phyloP scores from a whole-genome alignment of 2,888 invertebrate genomes.

The Cactoblastis cactorum region DNA sequence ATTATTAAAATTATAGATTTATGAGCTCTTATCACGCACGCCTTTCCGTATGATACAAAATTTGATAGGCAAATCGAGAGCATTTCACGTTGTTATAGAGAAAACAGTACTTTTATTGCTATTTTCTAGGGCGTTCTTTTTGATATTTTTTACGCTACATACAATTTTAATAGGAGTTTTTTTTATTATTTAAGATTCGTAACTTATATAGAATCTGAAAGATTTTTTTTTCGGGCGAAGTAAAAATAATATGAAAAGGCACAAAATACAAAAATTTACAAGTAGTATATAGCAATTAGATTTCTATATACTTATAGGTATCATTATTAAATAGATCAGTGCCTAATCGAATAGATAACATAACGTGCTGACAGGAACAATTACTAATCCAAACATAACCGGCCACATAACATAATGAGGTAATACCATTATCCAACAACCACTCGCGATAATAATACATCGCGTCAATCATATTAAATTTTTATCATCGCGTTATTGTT shows the following conservation, averaged over 20 bases:
- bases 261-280: too few relatives aligned
- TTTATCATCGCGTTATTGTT: neutral
- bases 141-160: too few relatives aligned
- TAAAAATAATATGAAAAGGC: too few relatives aligned
- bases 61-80: neutral
- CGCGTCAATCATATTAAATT: neutral
- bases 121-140: neutral
- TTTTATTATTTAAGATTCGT: too few relatives aligned
- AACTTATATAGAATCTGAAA: too few relatives aligned
- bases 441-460: neutral
- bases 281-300: too few relatives aligned
- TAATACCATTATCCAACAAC: constrained; percentile 1
- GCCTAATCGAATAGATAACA: neutral
- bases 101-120: neutral
- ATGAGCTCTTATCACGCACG: constrained; percentile 20
- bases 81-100: neutral
- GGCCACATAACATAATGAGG: constrained; percentile 4
- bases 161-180: too few relatives aligned
- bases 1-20: neutral
- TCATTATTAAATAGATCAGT: too few relatives aligned
- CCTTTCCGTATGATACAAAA: constrained; percentile 7
- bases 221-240: too few relatives aligned
- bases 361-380: neutral
- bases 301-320: too few relatives aligned
- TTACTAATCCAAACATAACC: neutral